Evolutionary conservation across 2,797 vertebrate species (phyloP).

Genomic region (Hypotaenidia philippensis): DNA sequence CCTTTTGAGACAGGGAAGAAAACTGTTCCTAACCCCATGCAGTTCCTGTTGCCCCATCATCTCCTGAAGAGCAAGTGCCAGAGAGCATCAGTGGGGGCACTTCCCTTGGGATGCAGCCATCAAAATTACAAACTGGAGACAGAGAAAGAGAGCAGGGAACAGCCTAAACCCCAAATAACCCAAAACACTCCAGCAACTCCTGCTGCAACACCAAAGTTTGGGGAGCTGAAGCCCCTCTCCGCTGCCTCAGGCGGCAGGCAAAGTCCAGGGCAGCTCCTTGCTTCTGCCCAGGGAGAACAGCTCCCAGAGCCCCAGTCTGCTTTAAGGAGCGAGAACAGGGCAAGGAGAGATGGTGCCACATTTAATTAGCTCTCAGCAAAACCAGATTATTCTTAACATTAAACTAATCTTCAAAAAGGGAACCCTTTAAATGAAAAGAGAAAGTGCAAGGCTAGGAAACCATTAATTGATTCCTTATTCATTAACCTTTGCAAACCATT

Average conservation of each 20-base stretch:
- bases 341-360: neutral
- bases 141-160: neutral
- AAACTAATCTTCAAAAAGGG: conserved; percentile 56
- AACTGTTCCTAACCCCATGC: neutral
- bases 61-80: neutral
- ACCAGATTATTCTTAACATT: conserved; percentile 42
- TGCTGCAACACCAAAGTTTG: neutral
- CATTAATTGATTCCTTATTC: conserved; percentile 77
- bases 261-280: neutral
- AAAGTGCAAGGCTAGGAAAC: conserved; percentile 54
- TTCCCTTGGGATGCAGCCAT: neutral
- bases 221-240: neutral
- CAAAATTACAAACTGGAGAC: neutral
- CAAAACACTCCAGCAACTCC: neutral
- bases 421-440: conserved; percentile 51
- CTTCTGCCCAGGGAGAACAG: neutral
- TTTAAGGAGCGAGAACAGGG: neutral
- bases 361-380: conserved; percentile 49
- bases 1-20: neutral
- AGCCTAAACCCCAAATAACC: neutral
- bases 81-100: neutral
- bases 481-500: conserved; percentile 73
- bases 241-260: neutral
- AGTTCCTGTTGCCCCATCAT: neutral
- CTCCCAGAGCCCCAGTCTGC: neutral